phyloP scores from a whole-genome alignment of 2,888 invertebrate genomes.

The Physocephala rufipes region DNA sequence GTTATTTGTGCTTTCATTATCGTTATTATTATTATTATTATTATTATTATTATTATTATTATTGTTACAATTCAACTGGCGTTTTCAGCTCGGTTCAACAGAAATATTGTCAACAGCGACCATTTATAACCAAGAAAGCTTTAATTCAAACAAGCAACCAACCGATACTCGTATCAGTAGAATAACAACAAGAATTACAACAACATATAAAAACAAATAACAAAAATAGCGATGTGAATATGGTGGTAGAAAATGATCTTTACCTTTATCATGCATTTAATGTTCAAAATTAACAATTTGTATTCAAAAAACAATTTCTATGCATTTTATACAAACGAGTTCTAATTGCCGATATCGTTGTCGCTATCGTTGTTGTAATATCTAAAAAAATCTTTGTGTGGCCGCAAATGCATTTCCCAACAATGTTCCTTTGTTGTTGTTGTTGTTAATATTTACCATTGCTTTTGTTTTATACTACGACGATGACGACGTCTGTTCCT shows the following conservation, averaged over 20 bases:
- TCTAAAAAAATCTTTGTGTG: too few relatives aligned
- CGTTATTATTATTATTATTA: too few relatives aligned
- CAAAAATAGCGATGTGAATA: not conserved
- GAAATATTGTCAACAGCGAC: slow-evolving; percentile 16
- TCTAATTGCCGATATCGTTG: slow-evolving; percentile 5
- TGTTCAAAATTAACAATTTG: not conserved
- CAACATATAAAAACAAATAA: not conserved
- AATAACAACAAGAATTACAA: not conserved
- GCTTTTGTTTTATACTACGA: too few relatives aligned
- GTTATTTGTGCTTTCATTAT: too few relatives aligned
- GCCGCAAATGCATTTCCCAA: too few relatives aligned
- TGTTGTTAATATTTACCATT: not conserved
- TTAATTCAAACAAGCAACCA: too few relatives aligned
- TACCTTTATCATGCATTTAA: too few relatives aligned
- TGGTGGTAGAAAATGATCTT: not conserved
- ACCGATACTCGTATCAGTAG: not conserved
- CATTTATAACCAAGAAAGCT: slow-evolving; percentile 13
- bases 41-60: too few relatives aligned
- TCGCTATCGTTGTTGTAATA: not conserved
- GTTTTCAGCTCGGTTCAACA: not conserved
- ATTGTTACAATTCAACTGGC: too few relatives aligned
- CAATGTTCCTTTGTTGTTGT: not conserved
- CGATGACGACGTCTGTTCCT: too few relatives aligned
- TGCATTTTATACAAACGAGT: slow-evolving; percentile 20
- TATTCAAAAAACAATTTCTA: slow-evolving; percentile 15